Conservation (phyloP, 2,113 vertebrate genomes). For the Halcyon senegalensis region DNA sequence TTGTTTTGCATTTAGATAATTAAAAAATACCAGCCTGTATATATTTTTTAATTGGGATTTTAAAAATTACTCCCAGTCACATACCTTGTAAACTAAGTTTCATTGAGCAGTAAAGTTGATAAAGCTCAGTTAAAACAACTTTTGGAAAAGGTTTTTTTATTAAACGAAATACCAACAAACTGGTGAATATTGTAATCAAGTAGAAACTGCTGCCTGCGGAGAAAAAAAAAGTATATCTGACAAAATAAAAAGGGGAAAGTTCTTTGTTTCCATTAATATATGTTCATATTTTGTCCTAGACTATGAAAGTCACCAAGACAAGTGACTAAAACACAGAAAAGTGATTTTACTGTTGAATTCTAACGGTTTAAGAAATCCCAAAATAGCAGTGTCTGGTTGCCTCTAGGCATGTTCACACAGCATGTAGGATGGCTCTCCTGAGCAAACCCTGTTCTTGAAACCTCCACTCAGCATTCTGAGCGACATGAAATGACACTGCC, state of each 20-base stretch:
- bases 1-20: slow-evolving; percentile 50
- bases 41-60: slow-evolving; percentile 58
- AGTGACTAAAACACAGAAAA: slow-evolving; percentile 14
- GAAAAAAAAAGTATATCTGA: neutral
- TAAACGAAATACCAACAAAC: slow-evolving; percentile 18
- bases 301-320: slow-evolving; percentile 34
- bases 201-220: slow-evolving; percentile 3
- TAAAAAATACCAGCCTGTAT: slow-evolving; percentile 49
- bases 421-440: neutral
- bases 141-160: neutral
- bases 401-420: neutral
- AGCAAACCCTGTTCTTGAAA: neutral
- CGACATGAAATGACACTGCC: neutral
- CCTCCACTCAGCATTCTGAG: neutral
- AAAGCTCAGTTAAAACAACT: slow-evolving; percentile 13
- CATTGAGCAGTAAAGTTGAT: slow-evolving; percentile 39
- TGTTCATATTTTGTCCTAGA: slow-evolving; percentile 28
- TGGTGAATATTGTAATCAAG: slow-evolving; percentile 6
- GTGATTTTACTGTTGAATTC: slow-evolving; percentile 14
- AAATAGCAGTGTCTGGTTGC: neutral
- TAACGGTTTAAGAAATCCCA: slow-evolving; percentile 9
- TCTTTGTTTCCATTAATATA: slow-evolving; percentile 36
- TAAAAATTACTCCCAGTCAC: slow-evolving; percentile 30
- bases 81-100: slow-evolving; percentile 46
- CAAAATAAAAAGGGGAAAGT: neutral